Conservation (phyloP, 2,113 vertebrate species). For the Melanotaenia duboulayi region DNA sequence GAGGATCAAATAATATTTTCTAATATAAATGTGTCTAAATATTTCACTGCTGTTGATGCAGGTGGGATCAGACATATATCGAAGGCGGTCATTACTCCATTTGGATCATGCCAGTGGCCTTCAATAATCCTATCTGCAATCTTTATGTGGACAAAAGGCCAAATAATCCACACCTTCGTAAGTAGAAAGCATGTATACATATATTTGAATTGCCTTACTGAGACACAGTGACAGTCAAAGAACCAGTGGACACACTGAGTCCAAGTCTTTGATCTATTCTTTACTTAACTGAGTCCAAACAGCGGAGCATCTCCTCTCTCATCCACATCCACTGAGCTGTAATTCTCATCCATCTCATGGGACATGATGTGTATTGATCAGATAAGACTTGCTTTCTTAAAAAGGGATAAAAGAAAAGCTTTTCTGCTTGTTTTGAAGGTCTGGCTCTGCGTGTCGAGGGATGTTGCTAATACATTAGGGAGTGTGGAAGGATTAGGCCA, state of each 20-base stretch:
- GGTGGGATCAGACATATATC: constrained; percentile 77
- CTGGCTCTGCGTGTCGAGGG: constrained; percentile 67
- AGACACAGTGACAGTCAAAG: constrained; percentile 18
- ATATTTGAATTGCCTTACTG: not conserved
- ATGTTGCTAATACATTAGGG: constrained; percentile 86
- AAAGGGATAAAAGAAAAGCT: constrained; percentile 84
- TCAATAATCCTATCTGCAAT: constrained; percentile 58
- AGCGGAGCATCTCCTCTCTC: constrained; percentile 54
- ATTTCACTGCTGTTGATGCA: constrained; percentile 66
- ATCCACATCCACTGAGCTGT: constrained; percentile 55
- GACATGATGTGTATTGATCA: constrained; percentile 79
- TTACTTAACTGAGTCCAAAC: constrained; percentile 70
- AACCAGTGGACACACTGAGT: constrained; percentile 24
- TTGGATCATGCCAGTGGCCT: constrained; percentile 59
- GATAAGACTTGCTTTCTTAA: constrained; percentile 75
- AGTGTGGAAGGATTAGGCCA: constrained; percentile 82
- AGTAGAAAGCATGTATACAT: constrained; percentile 55
- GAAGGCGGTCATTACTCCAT: constrained; percentile 82
- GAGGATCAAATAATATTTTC: not conserved
- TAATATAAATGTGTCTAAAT: constrained; percentile 10
- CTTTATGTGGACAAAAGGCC: constrained; percentile 63
- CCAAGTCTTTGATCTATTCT: constrained; percentile 60
- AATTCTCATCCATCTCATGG: constrained; percentile 67
- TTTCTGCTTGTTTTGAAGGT: constrained; percentile 83
- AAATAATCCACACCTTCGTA: constrained; percentile 74